Evolutionary conservation across 2,888 invertebrate genomes (phyloP).

Genomic region (Ophioninae sp.): DNA sequence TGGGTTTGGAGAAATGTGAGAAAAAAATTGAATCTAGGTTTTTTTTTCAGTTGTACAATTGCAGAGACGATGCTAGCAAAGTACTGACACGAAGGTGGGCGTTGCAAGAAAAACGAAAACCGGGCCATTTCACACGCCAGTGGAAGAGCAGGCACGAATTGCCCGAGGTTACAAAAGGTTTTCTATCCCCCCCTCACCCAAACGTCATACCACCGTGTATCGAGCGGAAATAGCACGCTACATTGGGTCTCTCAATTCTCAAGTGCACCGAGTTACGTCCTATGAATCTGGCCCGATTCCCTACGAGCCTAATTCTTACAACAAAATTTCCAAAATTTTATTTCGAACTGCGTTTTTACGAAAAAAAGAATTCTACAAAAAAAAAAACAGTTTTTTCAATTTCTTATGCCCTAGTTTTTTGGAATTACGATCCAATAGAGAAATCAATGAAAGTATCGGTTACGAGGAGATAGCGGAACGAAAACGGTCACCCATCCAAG

Average conservation of each 20-base stretch:
- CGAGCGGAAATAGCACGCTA: constrained; percentile 67
- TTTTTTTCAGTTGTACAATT: too few species aligned
- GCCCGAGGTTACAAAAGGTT: constrained; percentile 51
- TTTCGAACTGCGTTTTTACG: too few species aligned
- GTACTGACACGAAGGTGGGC: constrained; percentile 62
- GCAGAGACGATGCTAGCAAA: background rate
- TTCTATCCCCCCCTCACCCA: constrained; percentile 19
- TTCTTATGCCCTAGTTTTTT: too few species aligned
- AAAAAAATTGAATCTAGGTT: too few species aligned
- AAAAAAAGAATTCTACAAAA: too few species aligned
- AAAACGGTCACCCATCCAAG: background rate
- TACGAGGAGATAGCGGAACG: background rate
- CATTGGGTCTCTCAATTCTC: constrained; percentile 35
- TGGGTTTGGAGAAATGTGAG: too few species aligned
- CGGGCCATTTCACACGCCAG: constrained; percentile 13
- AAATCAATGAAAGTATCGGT: background rate
- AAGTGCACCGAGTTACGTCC: too few species aligned
- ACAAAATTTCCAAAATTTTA: too few species aligned
- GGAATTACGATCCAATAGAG: background rate
- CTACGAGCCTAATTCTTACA: background rate
- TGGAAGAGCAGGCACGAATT: constrained; percentile 48
- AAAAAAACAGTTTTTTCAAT: too few species aligned
- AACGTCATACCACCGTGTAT: constrained; percentile 59
- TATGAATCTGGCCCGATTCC: too few species aligned
- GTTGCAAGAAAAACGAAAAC: constrained; percentile 51